Conservation (phyloP, 2,113 vertebrate species). For the Bos indicus region DNA sequence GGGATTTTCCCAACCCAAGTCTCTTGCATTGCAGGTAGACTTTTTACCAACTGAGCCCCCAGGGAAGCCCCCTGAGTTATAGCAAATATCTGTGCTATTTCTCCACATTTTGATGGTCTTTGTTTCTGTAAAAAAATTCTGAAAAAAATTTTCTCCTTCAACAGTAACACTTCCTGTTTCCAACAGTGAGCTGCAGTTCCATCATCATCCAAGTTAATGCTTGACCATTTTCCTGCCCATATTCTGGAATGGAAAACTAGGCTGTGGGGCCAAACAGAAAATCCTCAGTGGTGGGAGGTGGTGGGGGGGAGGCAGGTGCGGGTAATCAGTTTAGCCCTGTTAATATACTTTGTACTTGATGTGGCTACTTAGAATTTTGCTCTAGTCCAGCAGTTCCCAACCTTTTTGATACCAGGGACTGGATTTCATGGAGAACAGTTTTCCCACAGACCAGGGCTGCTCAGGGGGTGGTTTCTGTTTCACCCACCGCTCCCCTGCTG, state of each 20-base stretch:
- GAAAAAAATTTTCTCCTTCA: background rate
- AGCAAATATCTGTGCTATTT: background rate
- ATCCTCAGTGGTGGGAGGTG: background rate
- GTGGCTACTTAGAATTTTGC: background rate
- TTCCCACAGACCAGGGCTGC: background rate
- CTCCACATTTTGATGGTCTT: background rate
- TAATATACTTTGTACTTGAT: background rate
- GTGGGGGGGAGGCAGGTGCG: too few species aligned
- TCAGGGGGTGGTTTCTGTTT: background rate
- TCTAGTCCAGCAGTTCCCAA: background rate
- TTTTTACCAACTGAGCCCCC: background rate
- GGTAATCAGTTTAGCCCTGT: too few species aligned
- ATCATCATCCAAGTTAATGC: too few species aligned
- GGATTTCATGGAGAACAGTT: background rate
- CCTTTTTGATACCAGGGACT: background rate
- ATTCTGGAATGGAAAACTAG: background rate
- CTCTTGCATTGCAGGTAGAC: background rate
- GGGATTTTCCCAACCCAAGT: background rate
- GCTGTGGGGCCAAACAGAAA: background rate
- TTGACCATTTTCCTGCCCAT: background rate
- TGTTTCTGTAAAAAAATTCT: background rate
- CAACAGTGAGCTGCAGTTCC: background rate
- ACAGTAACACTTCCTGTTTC: fast-evolving
- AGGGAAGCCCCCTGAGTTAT: background rate
- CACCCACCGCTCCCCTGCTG: background rate